Evolutionary conservation across 2,797 vertebrate species (phyloP), one percentile per base, ranked within the genome.

Genomic region (Falco biarmicus): DNA sequence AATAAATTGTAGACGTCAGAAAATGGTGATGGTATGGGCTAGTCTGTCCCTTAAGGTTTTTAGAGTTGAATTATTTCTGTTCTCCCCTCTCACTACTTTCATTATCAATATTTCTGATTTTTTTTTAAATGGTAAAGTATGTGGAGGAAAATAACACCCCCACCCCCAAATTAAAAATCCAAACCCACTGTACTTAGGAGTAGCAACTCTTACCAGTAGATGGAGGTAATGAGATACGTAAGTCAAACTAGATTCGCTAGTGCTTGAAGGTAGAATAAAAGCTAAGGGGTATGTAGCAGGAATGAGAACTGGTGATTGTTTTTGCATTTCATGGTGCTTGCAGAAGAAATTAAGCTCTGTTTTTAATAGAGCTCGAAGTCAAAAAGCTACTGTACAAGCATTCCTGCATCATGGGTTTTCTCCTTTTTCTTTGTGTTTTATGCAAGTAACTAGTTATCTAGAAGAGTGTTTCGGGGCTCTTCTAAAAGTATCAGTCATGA

Each of bases 181-280:
- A 45, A 45, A 19, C 43, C 43, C 43, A 45, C 16, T 45, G 18
- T 45, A 18, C 18, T 45, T 45, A 47, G 22, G 15, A 34, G 34
- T 11, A 66, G 41, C 73, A 86, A 6, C 43, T 96, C 90, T 76
- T 47, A 50, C 97, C 98, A 89, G 97, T 91, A 98, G 98, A 37
- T 97, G 98, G 98, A 91, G 96, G 79, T 63, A 96, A 96, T 90
- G 98, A 98, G 97, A 89, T 88, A 18, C 0, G 3, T 5, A 70
- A 84, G 37, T 37, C 45, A 59, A 61, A 54, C 29, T 31, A 20
- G 37, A 8, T 65, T 56, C 63, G 65, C 32, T 9, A 2, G 24
- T n/a, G 15, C 18, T 57, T 34, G 31, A 11, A 54, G n/a, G 18
- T 32, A 15, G n/a, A 39, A 8, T 80, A 12, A 66, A 45, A 75